phyloP scores from a whole-genome alignment of 2,113 vertebrate species.

The Grammomys surdaster region DNA sequence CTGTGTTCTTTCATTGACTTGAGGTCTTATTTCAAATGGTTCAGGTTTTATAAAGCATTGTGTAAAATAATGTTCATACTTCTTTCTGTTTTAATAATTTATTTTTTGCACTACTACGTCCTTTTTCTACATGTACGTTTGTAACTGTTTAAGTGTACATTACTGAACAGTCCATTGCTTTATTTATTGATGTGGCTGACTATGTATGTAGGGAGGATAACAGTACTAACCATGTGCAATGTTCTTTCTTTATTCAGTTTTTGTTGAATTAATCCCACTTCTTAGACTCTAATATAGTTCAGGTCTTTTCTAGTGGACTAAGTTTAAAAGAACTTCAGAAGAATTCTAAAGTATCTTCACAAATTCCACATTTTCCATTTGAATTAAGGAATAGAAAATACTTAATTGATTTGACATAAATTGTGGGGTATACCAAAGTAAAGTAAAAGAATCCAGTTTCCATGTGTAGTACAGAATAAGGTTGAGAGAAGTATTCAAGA shows the following conservation, averaged over 20 bases:
- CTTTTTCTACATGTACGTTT: slow-evolving; percentile 82
- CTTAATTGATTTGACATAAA: slow-evolving; percentile 8
- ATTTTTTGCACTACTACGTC: slow-evolving; percentile 88
- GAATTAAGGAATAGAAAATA: slow-evolving; percentile 47
- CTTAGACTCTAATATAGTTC: slow-evolving; percentile 65
- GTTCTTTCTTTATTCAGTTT: slow-evolving; percentile 69
- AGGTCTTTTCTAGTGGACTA: slow-evolving; percentile 14
- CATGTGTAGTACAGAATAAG: background rate
- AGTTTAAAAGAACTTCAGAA: slow-evolving; percentile 45
- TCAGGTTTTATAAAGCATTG: slow-evolving; percentile 86
- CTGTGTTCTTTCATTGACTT: slow-evolving; percentile 85
- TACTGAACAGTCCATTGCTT: slow-evolving; percentile 81
- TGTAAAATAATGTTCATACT: slow-evolving; percentile 86
- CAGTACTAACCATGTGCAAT: slow-evolving; percentile 73
- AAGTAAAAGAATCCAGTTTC: slow-evolving; percentile 52
- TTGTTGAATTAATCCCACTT: slow-evolving; percentile 73
- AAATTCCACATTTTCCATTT: slow-evolving; percentile 12
- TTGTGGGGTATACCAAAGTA: background rate
- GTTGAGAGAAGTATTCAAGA: slow-evolving; percentile 53
- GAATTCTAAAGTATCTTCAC: slow-evolving; percentile 3
- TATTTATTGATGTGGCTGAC: slow-evolving; percentile 87
- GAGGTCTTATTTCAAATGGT: slow-evolving; percentile 85
- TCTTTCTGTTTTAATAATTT: slow-evolving; percentile 86
- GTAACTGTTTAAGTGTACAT: slow-evolving; percentile 85
- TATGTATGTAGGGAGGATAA: slow-evolving; percentile 76